Evolutionary conservation across 2,888 invertebrate genomes (phyloP), one percentile per base, ranked within the genome.

Genomic region (Drosophila atroscutellata): DNA sequence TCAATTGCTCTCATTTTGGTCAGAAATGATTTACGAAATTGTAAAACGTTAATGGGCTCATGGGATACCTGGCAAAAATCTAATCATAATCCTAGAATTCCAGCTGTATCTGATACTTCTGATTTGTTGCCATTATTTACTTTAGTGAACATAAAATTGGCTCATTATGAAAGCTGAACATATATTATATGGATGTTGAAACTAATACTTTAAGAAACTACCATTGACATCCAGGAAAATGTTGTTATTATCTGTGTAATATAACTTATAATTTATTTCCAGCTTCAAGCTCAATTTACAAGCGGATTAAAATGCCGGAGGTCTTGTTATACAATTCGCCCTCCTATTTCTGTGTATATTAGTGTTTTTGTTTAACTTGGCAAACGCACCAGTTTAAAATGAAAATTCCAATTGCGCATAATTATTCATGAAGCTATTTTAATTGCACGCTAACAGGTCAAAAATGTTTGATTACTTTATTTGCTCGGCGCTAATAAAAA

Each of bases 1-100:
- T 78, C 79, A 89, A 84, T 90, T 83, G 90, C 75, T 81, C 78
- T 81, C 75, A 72, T 65, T 83, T 74, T 70, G 70, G 54, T 58
- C 55, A 58, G 28, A 78, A 81, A 76, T 61, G 73, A 68, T 79
- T 79, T 71, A 63, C 68, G 37, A 58, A 81, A 73, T 77, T 75
- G 73, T 57, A 69, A 72, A 80, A 60, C 57, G 60, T 57, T 55
- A 51, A 37, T 58, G 75, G 54, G 75, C 73, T 34, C 47, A 30
- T 50, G 63, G 67, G 26, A 30, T 15, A 36, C 15, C 49, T 36
- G 15, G 52, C 58, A 56, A 51, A 51, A n/a, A 26, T 18, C 52
- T n/a, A 36, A n/a, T 39, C 28, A 45, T 49, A 60, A 50, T 58
- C n/a, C 20, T 39, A 24, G 30, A 39, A 54, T 57, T 26, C 56